Base-by-base conservation (phyloP, 2,888 invertebrate genomes). In the Eristalis tenax region DNA sequence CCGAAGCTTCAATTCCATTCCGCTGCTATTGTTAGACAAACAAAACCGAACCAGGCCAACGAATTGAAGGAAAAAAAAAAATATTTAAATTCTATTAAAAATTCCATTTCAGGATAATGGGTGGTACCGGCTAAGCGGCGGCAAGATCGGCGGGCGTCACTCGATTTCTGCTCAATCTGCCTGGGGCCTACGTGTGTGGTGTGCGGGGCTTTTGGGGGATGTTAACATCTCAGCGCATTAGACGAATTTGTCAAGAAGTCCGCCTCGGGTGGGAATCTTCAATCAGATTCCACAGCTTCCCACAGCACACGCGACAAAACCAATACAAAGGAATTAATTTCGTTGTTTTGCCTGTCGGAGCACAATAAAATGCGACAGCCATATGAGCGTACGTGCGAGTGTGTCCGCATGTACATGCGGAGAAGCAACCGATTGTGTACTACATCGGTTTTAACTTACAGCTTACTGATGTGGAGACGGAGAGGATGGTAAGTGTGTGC, bases 261-360 rank as follows among this genome's bases (percentile, higher is more conserved):
- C 35, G 75, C 66, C 18, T 8, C 75, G 28, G 76, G 50, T 63
- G 59, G 23, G 66, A 11, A 63, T 66, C 75, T 80, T 66, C 57
- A 73, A 64, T 74, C 83, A 59, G 50, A 23, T 32, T 32, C 32
- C 32, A 32, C 61, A n/a, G 11, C 13, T 1, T 8, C 10, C 13
- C 23, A 8, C 50, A 59, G 76, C 57, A 18, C 68, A 66, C 70
- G 73, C 73, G 71, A 68, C 69, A 73, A 85, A 69, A 76, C 76
- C 76, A 73, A 80, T 85, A 57, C 77, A 74, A 85, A 82, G 57
- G 77, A 85, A 85, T 81, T 77, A 82, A 73, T 77, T 82, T 65
- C 38, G 50, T 81, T 81, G 81, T 77, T 77, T 82, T 61, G 77
- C 64, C 81, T 64, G 68, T 81, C 73, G 69, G 64, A 77, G 76